Conservation (phyloP, 2,113 vertebrate species). For the Casuarius casuarius region DNA sequence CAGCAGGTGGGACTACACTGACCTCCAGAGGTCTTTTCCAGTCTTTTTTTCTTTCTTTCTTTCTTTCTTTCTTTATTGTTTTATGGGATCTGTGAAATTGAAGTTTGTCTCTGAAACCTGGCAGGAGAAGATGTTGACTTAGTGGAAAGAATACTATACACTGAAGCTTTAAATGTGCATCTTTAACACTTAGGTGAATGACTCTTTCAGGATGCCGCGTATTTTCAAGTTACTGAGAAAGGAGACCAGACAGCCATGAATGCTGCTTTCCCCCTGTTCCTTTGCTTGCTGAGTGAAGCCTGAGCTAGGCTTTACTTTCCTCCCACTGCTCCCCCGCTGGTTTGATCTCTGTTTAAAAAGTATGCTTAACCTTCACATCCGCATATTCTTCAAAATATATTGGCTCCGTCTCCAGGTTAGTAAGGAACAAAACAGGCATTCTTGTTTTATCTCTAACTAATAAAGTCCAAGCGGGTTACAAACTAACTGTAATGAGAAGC, state of each 20-base stretch:
- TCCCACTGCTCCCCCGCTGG: background rate
- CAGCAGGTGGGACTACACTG: slow-evolving; percentile 47
- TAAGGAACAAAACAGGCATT: background rate
- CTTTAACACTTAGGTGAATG: background rate
- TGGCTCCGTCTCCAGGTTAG: background rate
- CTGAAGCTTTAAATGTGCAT: background rate
- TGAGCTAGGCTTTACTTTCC: background rate
- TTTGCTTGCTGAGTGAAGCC: background rate
- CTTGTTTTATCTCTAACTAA: background rate
- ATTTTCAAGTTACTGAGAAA: background rate
- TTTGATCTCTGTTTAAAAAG: background rate
- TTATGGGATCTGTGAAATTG: background rate
- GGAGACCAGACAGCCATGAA: background rate
- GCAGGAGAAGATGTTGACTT: background rate
- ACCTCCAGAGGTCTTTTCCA: slow-evolving; percentile 64
- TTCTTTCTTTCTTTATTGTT: background rate
- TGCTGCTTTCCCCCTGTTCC: background rate
- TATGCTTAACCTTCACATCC: background rate
- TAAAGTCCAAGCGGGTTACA: background rate
- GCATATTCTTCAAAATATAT: background rate
- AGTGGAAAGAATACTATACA: background rate
- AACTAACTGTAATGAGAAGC: slow-evolving; percentile 12
- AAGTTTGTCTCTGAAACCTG: background rate
- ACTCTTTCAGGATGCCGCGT: background rate
- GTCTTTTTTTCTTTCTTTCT: background rate